phyloP scores from a whole-genome alignment of 2,888 invertebrate genomes.

The Dinocampus coccinellae region DNA sequence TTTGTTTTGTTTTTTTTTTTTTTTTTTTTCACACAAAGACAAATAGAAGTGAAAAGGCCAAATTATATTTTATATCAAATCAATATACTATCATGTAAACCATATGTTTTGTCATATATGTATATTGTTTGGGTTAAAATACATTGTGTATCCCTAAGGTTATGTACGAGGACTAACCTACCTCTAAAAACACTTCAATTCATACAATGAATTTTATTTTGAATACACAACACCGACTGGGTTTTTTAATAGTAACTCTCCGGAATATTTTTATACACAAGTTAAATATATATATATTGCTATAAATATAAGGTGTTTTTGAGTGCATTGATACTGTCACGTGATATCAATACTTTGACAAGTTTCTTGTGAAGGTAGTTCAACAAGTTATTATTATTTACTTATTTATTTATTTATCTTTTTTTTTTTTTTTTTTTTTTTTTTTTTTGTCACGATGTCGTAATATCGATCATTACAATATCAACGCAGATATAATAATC shows the following conservation, averaged over 20 bases:
- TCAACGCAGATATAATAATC: too few relatives aligned
- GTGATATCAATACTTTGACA: conserved; percentile 22
- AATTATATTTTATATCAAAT: too few relatives aligned
- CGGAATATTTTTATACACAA: conserved; percentile 23
- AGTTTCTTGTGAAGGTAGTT: conserved; percentile 14
- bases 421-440: background rate
- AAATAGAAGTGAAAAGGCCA: too few relatives aligned
- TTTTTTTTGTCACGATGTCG: background rate
- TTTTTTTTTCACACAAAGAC: too few relatives aligned
- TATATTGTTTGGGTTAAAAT: conserved; percentile 26
- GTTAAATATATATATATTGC: conserved; percentile 5
- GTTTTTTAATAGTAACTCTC: conserved; percentile 15
- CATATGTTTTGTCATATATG: background rate
- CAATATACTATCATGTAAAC: conserved; percentile 27
- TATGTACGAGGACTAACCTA: background rate
- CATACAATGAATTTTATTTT: conserved; percentile 22
- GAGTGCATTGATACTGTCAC: conserved; percentile 29
- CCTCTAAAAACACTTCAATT: background rate
- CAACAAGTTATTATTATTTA: conserved; percentile 30
- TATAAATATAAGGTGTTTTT: conserved; percentile 12
- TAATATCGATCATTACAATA: too few relatives aligned
- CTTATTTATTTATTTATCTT: background rate
- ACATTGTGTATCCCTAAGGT: background rate
- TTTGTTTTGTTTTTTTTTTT: too few relatives aligned
- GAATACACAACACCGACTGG: conserved; percentile 6